Evolutionary conservation across 2,888 invertebrate species (phyloP), one percentile per base, ranked within the genome.

Genomic region (Ochropleura leucogaster): DNA sequence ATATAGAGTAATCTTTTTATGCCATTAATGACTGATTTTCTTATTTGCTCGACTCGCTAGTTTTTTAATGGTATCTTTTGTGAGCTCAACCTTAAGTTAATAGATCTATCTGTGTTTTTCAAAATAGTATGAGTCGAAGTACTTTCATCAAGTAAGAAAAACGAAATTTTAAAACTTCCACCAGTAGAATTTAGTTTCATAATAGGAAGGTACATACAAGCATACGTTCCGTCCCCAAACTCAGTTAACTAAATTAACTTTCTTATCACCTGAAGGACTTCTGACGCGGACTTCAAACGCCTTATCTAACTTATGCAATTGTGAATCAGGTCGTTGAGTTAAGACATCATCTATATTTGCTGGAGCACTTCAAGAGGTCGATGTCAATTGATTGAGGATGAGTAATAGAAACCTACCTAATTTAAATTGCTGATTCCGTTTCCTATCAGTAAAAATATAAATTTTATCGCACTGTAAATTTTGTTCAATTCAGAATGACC

Each of bases 251-350:
- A 63, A 71, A 78, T 72, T 79, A 72, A 63, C 71, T 62, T 66
- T 40, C 80, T 66, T 74, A 80, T 62, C 74, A 74, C 64, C 64
- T 57, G n/a, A 18, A 64, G 57, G 47, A 46, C n/a, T 51, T 55
- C 7, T 4, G 20, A 57, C 59, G 30, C 10, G 49, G 57, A 80
- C 74, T 80, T 80, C 80, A 66, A 57, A 67, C 67, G 42, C 12
- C 30, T 65, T 81, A 68, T 49, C 59, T 51, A 63, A 67, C 30
- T 63, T 47, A 59, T 81, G 75, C 68, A 64, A 75, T 81, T 81
- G 18, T 40, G 42, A 64, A 55, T 49, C 59, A 68, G 76, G 75
- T 60, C 81, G 60, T 68, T 46, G 47, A 66, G 60, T 44, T 42
- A 8, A 66, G 44, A 14, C 20, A 18, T n/a, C 70, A 20, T 44